Evolutionary conservation across 2,113 vertebrate species (phyloP).

Genomic region (Lepidothrix coronata): DNA sequence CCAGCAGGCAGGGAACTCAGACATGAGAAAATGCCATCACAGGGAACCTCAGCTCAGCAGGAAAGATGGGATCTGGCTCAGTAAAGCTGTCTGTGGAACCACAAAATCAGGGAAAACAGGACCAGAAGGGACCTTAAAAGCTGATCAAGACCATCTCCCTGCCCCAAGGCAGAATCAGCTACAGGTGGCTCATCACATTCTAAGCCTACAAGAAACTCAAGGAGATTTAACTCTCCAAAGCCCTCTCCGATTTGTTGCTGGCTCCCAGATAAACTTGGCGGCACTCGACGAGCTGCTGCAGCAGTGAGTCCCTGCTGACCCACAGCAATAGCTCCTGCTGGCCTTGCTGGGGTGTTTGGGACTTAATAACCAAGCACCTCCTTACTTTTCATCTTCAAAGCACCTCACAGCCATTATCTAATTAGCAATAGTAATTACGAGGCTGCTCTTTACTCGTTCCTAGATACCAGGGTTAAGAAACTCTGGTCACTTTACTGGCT

Average conservation of each 20-base stretch:
- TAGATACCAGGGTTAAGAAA: not conserved
- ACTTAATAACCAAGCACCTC: not conserved
- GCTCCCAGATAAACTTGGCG: not conserved
- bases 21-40: not conserved
- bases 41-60: not conserved
- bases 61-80: not conserved
- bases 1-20: not conserved
- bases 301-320: not conserved
- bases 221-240: not conserved
- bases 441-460: not conserved
- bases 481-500: not conserved
- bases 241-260: not conserved
- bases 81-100: not conserved
- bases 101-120: not conserved
- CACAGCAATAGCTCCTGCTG: not conserved
- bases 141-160: not conserved
- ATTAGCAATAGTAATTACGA: not conserved
- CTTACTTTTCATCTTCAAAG: slow-evolving; percentile 39
- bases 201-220: not conserved
- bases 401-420: slow-evolving; percentile 1
- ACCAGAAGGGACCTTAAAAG: not conserved
- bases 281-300: not conserved
- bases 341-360: not conserved
- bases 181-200: not conserved
- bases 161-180: not conserved